Base-by-base conservation (phyloP, 2,113 vertebrate species). In the Solea solea region DNA sequence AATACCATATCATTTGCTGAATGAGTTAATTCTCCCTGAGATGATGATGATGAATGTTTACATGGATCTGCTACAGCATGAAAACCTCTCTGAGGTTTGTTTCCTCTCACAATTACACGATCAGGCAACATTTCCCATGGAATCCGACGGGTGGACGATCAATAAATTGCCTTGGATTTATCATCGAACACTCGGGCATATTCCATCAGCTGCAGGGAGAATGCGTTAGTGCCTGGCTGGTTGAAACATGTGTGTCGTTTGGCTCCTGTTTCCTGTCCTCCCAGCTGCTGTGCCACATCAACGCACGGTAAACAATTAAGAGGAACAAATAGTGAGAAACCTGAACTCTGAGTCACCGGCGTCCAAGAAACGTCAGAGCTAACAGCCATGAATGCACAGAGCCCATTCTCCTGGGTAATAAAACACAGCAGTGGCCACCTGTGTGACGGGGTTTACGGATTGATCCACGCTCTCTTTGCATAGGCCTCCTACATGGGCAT, bases 291-390 rank as follows among this genome's bases (percentile, higher is more conserved):
- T 71, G 82, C 86, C 84, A 64, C 84, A 87, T 87, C 68, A 78
- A 34, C 45, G 14, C 82, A 83, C 69, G 45, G 87, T 91, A 92
- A 93, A 93, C 93, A 93, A 93, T 92, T 90, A 92, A 88, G 88
- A 90, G 89, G 91, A 92, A 93, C 91, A 93, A 93, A 92, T 84
- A 84, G 82, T 83, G 87, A 89, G 88, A 91, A 92, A 91, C 90
- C 84, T 77, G 78, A 90, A 81, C 89, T 81, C 80, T 94, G 92
- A 93, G 90, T 94, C 92, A 93, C 82, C 69, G 25, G 44, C 42
- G 48, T 57, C 61, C 2, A 63, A 74, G 71, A 75, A 82, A 90
- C 89, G 89, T 93, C 90, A 93, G 83, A 71, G 73, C 82, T 81
- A 85, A 86, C 78, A 82, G 85, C 84, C 77, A 60, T 79, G 82